Conservation (phyloP, 2,113 vertebrate genomes). For the Datnioides undecimradiatus region DNA sequence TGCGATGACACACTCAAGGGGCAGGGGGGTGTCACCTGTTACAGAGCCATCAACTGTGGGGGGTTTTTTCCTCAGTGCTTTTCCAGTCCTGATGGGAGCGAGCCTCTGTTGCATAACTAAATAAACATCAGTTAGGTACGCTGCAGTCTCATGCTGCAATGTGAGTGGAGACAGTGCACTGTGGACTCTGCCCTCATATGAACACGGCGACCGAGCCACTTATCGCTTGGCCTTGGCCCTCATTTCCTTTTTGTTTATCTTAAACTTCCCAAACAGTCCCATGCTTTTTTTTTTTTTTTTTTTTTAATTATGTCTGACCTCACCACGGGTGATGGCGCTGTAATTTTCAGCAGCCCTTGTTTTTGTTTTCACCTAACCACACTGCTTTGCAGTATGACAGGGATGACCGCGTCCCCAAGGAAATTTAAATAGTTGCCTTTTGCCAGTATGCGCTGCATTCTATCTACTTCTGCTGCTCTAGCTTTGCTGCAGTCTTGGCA, state of each 20-base stretch:
- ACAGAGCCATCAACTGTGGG: not conserved
- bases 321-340: not conserved
- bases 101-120: slow-evolving; percentile 73
- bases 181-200: slow-evolving; percentile 68
- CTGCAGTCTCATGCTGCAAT: slow-evolving; percentile 72
- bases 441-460: slow-evolving; percentile 40
- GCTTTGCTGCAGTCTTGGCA: slow-evolving; percentile 78
- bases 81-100: slow-evolving; percentile 24
- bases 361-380: slow-evolving; percentile 36
- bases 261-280: slow-evolving; percentile 31
- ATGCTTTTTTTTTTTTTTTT: not conserved
- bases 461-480: slow-evolving; percentile 48
- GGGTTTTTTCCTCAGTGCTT: slow-evolving; percentile 12
- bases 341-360: slow-evolving; percentile 9
- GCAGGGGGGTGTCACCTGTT: slow-evolving; percentile 33
- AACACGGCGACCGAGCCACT: slow-evolving; percentile 41
- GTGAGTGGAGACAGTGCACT: slow-evolving; percentile 38
- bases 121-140: slow-evolving; percentile 66
- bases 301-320: slow-evolving; percentile 3
- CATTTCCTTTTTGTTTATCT: slow-evolving; percentile 61
- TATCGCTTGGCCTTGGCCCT: slow-evolving; percentile 48
- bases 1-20: not conserved
- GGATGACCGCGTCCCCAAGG: slow-evolving; percentile 29
- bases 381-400: slow-evolving; percentile 44
- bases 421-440: slow-evolving; percentile 37